Evolutionary conservation across 1,140 invertebrate species (phyloP).

Genomic region (Stenopsyche tienmushanensis): DNA sequence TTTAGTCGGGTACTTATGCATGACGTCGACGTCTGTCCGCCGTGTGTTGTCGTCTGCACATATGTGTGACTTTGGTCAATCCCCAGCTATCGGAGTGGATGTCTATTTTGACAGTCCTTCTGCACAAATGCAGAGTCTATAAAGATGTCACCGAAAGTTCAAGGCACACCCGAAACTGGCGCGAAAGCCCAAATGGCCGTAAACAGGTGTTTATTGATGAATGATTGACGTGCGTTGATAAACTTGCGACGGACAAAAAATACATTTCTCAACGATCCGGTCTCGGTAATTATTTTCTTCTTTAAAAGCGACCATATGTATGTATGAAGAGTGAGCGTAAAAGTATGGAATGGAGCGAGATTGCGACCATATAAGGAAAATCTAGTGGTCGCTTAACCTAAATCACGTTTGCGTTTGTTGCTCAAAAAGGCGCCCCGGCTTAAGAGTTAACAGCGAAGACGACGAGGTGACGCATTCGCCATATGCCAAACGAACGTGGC

Average conservation of each 20-base stretch:
- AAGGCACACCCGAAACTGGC: neutral
- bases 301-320: conserved; percentile 25
- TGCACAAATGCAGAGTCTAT: too few species aligned
- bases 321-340: conserved; percentile 8
- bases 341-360: too few species aligned
- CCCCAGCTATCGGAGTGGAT: too few species aligned
- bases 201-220: neutral
- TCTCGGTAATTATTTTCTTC: conserved; percentile 25
- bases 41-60: too few species aligned
- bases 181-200: neutral
- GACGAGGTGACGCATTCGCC: conserved; percentile 6
- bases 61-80: too few species aligned
- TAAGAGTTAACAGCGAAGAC: too few species aligned
- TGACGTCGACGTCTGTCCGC: too few species aligned
- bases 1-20: too few species aligned
- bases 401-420: conserved; percentile 28
- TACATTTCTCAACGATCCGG: conserved; percentile 13
- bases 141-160: too few species aligned
- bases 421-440: conserved; percentile 21
- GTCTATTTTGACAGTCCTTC: too few species aligned
- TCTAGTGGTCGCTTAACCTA: conserved; percentile 37
- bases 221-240: neutral
- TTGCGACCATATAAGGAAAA: conserved; percentile 34
- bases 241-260: neutral
- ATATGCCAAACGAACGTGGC: neutral